A percentile compares a stretch with the other conserved stretches of the same genome.
Evolutionary conservation across 1,140 invertebrate genomes (phyloP).

Genomic region (Pogonomyrmex californicus): DNA sequence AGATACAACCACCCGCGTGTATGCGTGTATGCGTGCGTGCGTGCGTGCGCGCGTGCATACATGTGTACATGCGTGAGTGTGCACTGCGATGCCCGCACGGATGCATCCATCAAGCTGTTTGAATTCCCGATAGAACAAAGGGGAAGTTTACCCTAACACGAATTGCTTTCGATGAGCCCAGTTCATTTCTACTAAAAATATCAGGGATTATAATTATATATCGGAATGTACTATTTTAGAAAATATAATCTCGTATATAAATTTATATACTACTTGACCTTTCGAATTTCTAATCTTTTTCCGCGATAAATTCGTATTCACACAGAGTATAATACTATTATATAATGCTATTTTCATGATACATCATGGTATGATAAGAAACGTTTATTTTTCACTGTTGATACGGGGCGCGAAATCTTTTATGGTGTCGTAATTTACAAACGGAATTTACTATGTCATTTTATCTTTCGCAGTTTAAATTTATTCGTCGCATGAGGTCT

Average conservation of each 20-base stretch:
- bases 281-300: not conserved
- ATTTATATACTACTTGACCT: not conserved
- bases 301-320: not conserved
- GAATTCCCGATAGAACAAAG: constrained; percentile 52
- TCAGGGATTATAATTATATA: not conserved
- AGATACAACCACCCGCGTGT: constrained; percentile 63
- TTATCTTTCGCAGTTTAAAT: not conserved
- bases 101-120: constrained; percentile 55
- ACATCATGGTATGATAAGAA: not conserved
- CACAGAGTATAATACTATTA: not conserved
- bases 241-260: not conserved
- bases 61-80: not conserved
- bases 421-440: not conserved
- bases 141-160: constrained; percentile 41
- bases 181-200: constrained; percentile 10
- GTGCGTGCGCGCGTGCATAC: not conserved
- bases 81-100: constrained; percentile 35
- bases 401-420: not conserved
- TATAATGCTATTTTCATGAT: not conserved
- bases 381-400: not conserved
- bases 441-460: not conserved
- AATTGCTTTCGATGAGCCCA: constrained; percentile 1
- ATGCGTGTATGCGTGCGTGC: constrained; percentile 13
- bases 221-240: not conserved
- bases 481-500: not conserved